Evolutionary conservation across 2,888 invertebrate genomes (phyloP), one percentile per base, ranked within the genome.

Genomic region (Apodemia duryi): DNA sequence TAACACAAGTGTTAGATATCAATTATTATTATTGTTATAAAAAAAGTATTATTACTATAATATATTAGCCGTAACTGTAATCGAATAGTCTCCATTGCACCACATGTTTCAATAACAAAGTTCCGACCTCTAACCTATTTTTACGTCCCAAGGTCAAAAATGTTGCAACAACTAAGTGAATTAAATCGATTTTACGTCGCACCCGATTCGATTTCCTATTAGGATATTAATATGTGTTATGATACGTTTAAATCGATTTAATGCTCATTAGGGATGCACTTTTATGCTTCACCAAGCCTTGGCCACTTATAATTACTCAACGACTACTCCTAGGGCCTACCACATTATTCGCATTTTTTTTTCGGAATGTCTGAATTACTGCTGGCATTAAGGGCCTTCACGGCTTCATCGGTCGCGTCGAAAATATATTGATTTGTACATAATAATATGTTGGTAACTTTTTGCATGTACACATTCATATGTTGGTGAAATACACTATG

Each of bases 141-240:
- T 61, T 61, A 65, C 52, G n/a, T n/a, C 11, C 43, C 65, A 41
- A 63, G 61, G 63, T 28, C 29, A 57, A 38, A 57, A 64, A 32
- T 51, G 63, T 7, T 65, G 65, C 65, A 65, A n/a, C 65, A 65
- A n/a, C 51, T 65, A 65, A 65, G 65, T 65, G 65, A 41, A 65
- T 65, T 65, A 65, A 51, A 65, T 65, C 41, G 65, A 65, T 62
- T 52, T 63, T 32, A n/a, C 49, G 49, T 29, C 43, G 62, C 38
- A n/a, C 10, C 7, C 51, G 13, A 49, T n/a, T 51, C 32, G 46
- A 43, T 35, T 63, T 32, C 46, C 32, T 38, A 43, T 61, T 61
- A 38, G 35, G 35, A 61, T 61, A 38, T 61, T 43, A 43, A 21
- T 21, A 21, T 21, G 13, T 38, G n/a, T 7, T 62, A 62, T 43